Percentiles rank a stretch among this genome's conserved stretches.
Evolutionary conservation across 2,888 invertebrate species (phyloP).

Genomic region (Cerastis leucographa): DNA sequence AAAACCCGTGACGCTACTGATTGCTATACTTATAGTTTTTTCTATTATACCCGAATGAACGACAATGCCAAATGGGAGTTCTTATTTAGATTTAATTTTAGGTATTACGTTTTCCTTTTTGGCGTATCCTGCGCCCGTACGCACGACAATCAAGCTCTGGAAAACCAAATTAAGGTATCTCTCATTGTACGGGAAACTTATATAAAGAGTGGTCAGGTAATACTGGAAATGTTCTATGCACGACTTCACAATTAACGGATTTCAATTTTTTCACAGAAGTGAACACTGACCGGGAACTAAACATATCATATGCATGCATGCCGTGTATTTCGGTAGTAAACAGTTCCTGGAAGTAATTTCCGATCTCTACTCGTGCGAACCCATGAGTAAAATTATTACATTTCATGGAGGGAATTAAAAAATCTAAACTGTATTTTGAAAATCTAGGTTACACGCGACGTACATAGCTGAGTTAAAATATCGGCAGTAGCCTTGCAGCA

Average conservation of each 20-base stretch:
- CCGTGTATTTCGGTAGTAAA: not conserved
- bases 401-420: not conserved
- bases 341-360: not conserved
- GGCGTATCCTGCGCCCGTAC: not conserved
- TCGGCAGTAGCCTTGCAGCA: accelerated
- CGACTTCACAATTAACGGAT: not conserved
- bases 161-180: too few relatives aligned
- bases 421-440: not conserved
- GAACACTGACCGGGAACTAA: not conserved
- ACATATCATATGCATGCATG: not conserved
- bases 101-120: not conserved
- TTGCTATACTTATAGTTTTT: conserved; percentile 18
- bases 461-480: not conserved
- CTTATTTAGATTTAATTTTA: not conserved
- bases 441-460: not conserved
- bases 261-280: not conserved
- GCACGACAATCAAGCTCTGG: too few relatives aligned
- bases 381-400: not conserved
- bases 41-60: conserved; percentile 18
- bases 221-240: not conserved
- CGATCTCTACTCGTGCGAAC: not conserved
- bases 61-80: not conserved
- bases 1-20: not conserved
- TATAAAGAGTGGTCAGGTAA: too few relatives aligned
- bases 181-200: too few relatives aligned